Evolutionary conservation across 2,797 vertebrate genomes (phyloP).

Genomic region (Ceyx erithaca): DNA sequence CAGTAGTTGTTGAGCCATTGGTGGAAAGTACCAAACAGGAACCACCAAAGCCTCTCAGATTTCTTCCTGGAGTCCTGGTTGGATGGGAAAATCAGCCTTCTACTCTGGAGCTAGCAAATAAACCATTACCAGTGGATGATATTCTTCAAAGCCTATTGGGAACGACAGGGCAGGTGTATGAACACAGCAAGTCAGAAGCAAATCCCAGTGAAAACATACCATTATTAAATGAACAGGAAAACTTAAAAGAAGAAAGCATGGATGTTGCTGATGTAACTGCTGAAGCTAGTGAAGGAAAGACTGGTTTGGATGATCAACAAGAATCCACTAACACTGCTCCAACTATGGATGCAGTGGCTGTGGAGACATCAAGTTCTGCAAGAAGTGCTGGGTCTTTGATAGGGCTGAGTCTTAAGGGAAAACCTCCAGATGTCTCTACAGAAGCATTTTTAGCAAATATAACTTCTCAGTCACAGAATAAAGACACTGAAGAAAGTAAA

Average conservation of each 20-base stretch:
- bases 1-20: constrained; percentile 78
- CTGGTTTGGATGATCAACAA: constrained; percentile 34
- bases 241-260: constrained; percentile 62
- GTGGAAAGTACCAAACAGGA: constrained; percentile 84
- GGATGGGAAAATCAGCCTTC: constrained; percentile 92
- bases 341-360: constrained; percentile 42
- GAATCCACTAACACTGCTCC: constrained; percentile 50
- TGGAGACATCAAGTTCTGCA: constrained; percentile 65
- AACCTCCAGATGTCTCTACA: constrained; percentile 94
- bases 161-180: constrained; percentile 70
- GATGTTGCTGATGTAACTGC: constrained; percentile 70
- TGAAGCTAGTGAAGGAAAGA: constrained; percentile 70
- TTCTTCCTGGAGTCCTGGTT: constrained; percentile 94
- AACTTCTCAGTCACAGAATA: constrained; percentile 78
- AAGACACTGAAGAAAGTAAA: constrained; percentile 78
- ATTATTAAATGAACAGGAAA: constrained; percentile 68
- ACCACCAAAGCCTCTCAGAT: constrained; percentile 89
- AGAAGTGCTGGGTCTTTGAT: constrained; percentile 73
- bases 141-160: constrained; percentile 82
- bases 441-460: constrained; percentile 91
- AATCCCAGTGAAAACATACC: constrained; percentile 76
- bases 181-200: constrained; percentile 68
- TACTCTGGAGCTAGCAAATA: constrained; percentile 85
- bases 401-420: constrained; percentile 89
- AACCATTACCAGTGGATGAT: constrained; percentile 78